phyloP scores from a whole-genome alignment of 2,113 vertebrate species.

The Brevimyrus niger region DNA sequence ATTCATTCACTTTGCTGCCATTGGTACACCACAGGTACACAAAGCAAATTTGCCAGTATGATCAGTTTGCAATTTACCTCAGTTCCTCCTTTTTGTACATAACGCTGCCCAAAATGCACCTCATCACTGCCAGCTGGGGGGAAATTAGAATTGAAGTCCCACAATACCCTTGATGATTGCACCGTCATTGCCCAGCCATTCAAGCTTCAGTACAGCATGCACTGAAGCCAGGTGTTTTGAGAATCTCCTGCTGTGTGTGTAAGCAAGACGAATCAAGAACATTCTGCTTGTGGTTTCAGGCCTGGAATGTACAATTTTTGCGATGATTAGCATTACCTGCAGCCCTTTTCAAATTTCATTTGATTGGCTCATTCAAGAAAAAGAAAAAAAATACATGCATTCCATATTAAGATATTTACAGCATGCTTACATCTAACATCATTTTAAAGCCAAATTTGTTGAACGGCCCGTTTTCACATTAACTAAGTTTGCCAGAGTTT shows the following conservation, averaged over 20 bases:
- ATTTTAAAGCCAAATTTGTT: neutral
- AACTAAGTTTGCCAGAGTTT: neutral
- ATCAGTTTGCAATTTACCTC: constrained; percentile 34
- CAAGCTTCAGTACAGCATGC: constrained; percentile 39
- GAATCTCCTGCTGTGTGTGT: neutral
- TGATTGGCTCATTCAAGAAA: neutral
- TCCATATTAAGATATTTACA: neutral
- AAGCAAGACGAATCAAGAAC: neutral
- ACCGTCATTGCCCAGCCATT: constrained; percentile 66
- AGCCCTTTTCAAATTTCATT: neutral
- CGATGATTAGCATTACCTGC: neutral
- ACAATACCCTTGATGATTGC: constrained; percentile 69
- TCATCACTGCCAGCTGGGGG: constrained; percentile 29
- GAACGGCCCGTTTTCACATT: neutral
- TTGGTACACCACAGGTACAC: constrained; percentile 28
- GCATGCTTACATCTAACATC: neutral
- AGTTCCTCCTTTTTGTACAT: constrained; percentile 20
- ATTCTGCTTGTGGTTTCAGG: neutral
- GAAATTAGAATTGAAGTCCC: constrained; percentile 45
- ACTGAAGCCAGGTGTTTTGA: constrained; percentile 3
- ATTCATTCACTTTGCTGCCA: constrained; percentile 31
- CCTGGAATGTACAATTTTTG: neutral
- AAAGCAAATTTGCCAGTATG: constrained; percentile 40
- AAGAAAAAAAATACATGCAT: neutral
- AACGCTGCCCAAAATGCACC: constrained; percentile 13